Conservation (phyloP, 2,113 vertebrate genomes). For the Pachycephala philippinensis region DNA sequence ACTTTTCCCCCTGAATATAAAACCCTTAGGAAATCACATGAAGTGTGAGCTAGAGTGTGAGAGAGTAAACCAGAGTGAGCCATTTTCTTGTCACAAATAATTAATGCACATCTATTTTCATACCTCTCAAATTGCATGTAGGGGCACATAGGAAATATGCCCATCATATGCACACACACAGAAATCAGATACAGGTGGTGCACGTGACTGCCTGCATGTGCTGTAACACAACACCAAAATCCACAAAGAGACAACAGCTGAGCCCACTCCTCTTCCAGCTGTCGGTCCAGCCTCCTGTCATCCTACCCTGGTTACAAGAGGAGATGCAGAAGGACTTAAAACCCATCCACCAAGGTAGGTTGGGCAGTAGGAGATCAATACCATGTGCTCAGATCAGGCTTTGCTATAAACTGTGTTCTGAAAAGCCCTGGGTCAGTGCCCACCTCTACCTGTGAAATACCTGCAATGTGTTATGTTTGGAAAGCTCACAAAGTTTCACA, state of each 20-base stretch:
- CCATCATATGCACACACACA: neutral
- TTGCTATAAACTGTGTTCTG: neutral
- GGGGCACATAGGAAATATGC: too few species aligned
- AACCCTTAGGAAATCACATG: neutral
- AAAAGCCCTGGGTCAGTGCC: neutral
- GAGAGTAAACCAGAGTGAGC: neutral
- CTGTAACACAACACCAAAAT: neutral
- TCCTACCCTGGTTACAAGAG: neutral
- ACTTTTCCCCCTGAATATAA: rapidly evolving
- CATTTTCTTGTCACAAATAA: neutral
- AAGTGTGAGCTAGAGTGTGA: neutral
- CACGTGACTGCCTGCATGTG: neutral
- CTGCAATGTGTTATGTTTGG: neutral
- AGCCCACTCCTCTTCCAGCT: neutral
- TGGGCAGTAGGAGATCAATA: neutral
- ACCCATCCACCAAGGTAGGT: neutral
- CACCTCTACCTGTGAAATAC: neutral
- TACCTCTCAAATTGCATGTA: neutral
- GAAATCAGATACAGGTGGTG: neutral
- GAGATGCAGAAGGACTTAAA: neutral
- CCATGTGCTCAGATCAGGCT: neutral
- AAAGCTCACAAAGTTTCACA: neutral
- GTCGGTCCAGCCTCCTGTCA: neutral
- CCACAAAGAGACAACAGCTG: neutral
- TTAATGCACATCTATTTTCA: neutral